These are phyloP conservation scores for Agonopterix heracliana DNA, from an alignment of 2,888 invertebrate species.

Conservation along the genomic window DNA sequence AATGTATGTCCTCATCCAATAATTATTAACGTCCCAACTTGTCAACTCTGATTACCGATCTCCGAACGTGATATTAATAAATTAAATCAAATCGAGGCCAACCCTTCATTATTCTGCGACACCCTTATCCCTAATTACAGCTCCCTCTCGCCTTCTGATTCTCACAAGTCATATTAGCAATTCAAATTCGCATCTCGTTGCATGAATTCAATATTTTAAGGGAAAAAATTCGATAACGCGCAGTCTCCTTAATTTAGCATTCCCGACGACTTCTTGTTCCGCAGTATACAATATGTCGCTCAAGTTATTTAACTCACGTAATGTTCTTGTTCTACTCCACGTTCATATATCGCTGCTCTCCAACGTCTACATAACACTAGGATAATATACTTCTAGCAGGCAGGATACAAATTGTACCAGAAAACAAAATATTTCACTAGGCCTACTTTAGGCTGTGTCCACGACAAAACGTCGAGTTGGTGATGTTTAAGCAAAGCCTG, in stretches of 20 bases:
- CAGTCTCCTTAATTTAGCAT: constrained; percentile 1
- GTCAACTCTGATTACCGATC: constrained; percentile 41
- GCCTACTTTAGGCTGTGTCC: constrained; percentile 26
- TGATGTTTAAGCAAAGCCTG: constrained; percentile 49
- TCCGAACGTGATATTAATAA: constrained; percentile 36
- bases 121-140: constrained; percentile 1
- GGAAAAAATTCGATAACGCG: constrained; percentile 1
- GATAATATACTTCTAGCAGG: no score
- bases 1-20: constrained; percentile 31
- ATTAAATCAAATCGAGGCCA: constrained; percentile 18
- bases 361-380: constrained; percentile 11
- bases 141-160: not conserved
- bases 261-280: constrained; percentile 20
- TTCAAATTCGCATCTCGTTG: not conserved
- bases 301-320: constrained; percentile 39
- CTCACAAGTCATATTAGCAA: not conserved
- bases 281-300: constrained; percentile 31
- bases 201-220: constrained; percentile 1
- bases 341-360: constrained; percentile 18
- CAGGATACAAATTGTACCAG: constrained; percentile 9
- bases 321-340: constrained; percentile 17
- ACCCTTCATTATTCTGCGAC: constrained; percentile 2
- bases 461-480: not conserved
- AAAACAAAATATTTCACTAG: constrained; percentile 5
- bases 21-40: constrained; percentile 32